phyloP scores from a whole-genome alignment of 2,113 vertebrate genomes.

The Nestor notabilis region DNA sequence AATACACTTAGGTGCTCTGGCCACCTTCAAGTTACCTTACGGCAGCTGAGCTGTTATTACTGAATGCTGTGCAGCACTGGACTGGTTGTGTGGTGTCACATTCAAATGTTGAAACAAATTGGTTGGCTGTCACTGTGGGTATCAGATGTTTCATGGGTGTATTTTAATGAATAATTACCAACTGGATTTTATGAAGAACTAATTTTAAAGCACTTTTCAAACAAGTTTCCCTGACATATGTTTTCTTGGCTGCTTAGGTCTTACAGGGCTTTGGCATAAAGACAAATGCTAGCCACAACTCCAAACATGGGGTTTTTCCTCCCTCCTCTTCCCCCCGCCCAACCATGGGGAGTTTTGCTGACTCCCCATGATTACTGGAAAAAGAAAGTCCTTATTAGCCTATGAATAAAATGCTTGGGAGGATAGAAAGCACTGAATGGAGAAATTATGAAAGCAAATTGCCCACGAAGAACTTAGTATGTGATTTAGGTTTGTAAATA shows the following conservation, averaged over 20 bases:
- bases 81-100: not conserved
- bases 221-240: slow-evolving; percentile 3
- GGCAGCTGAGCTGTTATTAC: not conserved
- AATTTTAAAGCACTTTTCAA: slow-evolving; percentile 38
- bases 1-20: not conserved
- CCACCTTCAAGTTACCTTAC: not conserved
- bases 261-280: not conserved
- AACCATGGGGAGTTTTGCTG: no score
- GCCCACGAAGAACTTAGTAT: not conserved
- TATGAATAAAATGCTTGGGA: not conserved
- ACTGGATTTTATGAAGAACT: slow-evolving; percentile 37
- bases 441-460: slow-evolving; percentile 25
- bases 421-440: not conserved
- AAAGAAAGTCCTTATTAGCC: not conserved
- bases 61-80: not conserved
- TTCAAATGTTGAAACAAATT: not conserved
- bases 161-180: slow-evolving; percentile 52
- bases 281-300: not conserved
- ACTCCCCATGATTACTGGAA: not conserved
- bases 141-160: slow-evolving; percentile 8
- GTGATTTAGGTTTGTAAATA: slow-evolving; percentile 28
- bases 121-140: not conserved
- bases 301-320: not conserved
- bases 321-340: no score
- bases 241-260: slow-evolving; percentile 12